phyloP scores from a whole-genome alignment of 2,797 vertebrate genomes.

The Muraenolepis orangiensis region DNA sequence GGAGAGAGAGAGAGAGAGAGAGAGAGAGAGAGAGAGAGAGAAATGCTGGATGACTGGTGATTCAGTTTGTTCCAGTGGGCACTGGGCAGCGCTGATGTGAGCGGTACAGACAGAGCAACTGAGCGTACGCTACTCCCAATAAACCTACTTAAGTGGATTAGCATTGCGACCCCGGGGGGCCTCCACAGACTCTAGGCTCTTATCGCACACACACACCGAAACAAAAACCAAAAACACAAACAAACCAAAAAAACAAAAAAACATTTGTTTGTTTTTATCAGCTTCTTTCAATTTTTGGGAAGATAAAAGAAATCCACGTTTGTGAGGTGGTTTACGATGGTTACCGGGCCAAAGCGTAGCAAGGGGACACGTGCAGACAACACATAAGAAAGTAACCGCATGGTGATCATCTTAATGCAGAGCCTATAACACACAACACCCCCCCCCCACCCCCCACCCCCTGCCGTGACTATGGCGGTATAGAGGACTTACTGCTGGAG shows the following conservation, averaged over 20 bases:
- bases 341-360: no score
- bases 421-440: no score
- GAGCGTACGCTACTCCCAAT: slow-evolving; percentile 59
- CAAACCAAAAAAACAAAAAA: background rate
- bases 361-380: no score
- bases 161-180: slow-evolving; percentile 54
- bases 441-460: no score
- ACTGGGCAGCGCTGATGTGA: slow-evolving; percentile 63
- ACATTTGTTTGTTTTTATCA: slow-evolving; percentile 29
- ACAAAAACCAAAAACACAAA: slow-evolving; percentile 24
- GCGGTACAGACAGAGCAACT: slow-evolving; percentile 62
- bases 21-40: slow-evolving; percentile 12
- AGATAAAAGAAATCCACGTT: slow-evolving; percentile 25
- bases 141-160: slow-evolving; percentile 72
- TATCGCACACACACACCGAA: slow-evolving; percentile 65
- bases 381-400: no score
- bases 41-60: slow-evolving; percentile 51
- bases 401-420: no score
- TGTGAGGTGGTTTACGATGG: slow-evolving; percentile 19
- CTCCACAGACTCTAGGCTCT: slow-evolving; percentile 57
- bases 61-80: slow-evolving; percentile 52
- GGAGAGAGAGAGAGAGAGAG: slow-evolving; percentile 16
- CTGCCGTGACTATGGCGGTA: background rate
- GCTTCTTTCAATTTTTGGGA: slow-evolving; percentile 25
- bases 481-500: slow-evolving; percentile 17